These are phyloP conservation scores for Timema podura DNA, from an alignment of 2,888 invertebrate species.

Conservation along the genomic window DNA sequence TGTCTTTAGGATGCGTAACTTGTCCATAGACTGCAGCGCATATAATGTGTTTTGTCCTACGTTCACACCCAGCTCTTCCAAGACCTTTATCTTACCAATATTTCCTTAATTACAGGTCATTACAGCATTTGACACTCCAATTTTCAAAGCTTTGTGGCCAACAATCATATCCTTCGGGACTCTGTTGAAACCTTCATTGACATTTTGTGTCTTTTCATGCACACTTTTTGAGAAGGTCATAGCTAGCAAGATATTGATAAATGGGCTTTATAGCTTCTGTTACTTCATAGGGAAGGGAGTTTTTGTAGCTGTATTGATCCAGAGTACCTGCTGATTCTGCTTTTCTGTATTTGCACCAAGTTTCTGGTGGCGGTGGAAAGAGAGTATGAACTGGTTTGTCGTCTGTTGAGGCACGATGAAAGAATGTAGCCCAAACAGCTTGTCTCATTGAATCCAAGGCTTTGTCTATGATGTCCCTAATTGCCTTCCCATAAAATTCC, in stretches of 20 bases:
- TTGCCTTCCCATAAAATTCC: constrained; percentile 4
- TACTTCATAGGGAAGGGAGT: constrained; percentile 17
- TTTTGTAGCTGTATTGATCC: constrained; percentile 18
- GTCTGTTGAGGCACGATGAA: constrained; percentile 23
- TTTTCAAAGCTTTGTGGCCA: not conserved
- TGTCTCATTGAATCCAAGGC: not conserved
- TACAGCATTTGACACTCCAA: constrained; percentile 22
- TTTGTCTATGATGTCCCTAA: not conserved
- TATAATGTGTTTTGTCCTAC: not conserved
- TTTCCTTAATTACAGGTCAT: constrained; percentile 23
- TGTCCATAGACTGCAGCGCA: not conserved
- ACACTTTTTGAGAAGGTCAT: constrained; percentile 24
- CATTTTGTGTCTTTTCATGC: constrained; percentile 27
- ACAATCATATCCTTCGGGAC: constrained; percentile 18
- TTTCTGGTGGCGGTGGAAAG: constrained; percentile 20
- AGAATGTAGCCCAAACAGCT: constrained; percentile 22
- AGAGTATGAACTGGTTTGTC: constrained; percentile 22
- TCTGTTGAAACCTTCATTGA: constrained; percentile 30
- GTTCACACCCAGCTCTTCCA: not conserved
- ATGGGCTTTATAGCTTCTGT: constrained; percentile 27
- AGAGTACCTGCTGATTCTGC: not conserved
- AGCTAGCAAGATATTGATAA: constrained; percentile 19
- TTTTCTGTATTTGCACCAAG: constrained; percentile 23
- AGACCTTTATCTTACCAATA: not conserved
- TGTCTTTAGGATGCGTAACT: not conserved